Conservation (phyloP, 1,140 invertebrate genomes). For the Drosophila aff. region DNA sequence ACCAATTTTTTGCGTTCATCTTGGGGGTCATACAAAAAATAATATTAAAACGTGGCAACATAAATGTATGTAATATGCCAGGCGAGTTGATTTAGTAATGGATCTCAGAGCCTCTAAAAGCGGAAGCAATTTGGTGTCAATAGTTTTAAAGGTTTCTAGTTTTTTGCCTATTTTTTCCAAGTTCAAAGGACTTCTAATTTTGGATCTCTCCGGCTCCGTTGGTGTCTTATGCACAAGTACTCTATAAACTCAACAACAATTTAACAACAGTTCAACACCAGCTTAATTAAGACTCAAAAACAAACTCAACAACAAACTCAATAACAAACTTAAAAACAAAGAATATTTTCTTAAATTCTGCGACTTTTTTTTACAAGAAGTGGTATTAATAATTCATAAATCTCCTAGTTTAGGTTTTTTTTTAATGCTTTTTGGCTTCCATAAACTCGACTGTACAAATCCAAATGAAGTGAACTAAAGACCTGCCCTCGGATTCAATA, state of each 20-base stretch:
- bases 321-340: background rate
- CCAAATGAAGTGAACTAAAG: background rate
- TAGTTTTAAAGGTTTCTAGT: background rate
- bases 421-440: background rate
- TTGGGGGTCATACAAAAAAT: background rate
- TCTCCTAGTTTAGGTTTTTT: background rate
- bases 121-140: background rate
- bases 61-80: too few species aligned
- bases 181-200: background rate
- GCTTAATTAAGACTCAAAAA: background rate
- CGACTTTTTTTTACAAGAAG: too few species aligned
- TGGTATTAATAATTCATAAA: too few species aligned
- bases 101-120: too few species aligned
- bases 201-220: too few species aligned
- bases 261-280: background rate
- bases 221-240: background rate
- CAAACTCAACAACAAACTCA: background rate
- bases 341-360: too few species aligned
- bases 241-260: background rate
- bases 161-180: background rate
- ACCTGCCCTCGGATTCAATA: slow-evolving; percentile 16
- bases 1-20: background rate
- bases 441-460: background rate
- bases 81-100: too few species aligned
- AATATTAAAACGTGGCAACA: background rate